Conservation (phyloP, 2,797 vertebrate genomes). For the Triplophysa yarkandensis region DNA sequence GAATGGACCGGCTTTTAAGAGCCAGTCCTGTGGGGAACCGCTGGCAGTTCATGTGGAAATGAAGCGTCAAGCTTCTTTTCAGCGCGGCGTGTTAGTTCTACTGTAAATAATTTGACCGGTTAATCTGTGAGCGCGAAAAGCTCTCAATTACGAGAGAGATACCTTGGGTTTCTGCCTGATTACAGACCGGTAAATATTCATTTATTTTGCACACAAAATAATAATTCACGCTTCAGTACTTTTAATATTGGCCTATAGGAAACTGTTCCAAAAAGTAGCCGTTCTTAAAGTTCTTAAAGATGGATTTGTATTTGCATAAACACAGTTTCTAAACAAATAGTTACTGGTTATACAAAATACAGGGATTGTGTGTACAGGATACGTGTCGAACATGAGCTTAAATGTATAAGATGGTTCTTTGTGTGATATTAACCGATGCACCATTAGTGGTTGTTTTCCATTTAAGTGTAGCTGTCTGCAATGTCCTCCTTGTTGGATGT, state of each 20-base stretch:
- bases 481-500: neutral
- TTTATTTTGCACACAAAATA: slow-evolving; percentile 16
- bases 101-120: slow-evolving; percentile 57
- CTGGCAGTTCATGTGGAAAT: slow-evolving; percentile 62
- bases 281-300: no score
- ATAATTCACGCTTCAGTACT: slow-evolving; percentile 27
- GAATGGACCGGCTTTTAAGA: slow-evolving; percentile 60
- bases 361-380: no score
- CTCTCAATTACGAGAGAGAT: slow-evolving; percentile 29
- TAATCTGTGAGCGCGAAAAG: slow-evolving; percentile 42
- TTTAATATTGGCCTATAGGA: slow-evolving; percentile 19
- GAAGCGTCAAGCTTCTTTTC: slow-evolving; percentile 49
- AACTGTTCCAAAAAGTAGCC: neutral
- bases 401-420: neutral
- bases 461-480: neutral
- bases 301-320: no score
- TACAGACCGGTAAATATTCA: slow-evolving; percentile 6
- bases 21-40: slow-evolving; percentile 55
- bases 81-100: slow-evolving; percentile 43
- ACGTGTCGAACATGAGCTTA: no score
- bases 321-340: no score
- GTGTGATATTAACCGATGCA: neutral
- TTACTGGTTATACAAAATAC: no score
- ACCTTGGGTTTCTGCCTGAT: slow-evolving; percentile 18
- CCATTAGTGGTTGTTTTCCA: neutral